Base-by-base conservation (phyloP, 2,888 invertebrate genomes). In the Mamestra brassicae region DNA sequence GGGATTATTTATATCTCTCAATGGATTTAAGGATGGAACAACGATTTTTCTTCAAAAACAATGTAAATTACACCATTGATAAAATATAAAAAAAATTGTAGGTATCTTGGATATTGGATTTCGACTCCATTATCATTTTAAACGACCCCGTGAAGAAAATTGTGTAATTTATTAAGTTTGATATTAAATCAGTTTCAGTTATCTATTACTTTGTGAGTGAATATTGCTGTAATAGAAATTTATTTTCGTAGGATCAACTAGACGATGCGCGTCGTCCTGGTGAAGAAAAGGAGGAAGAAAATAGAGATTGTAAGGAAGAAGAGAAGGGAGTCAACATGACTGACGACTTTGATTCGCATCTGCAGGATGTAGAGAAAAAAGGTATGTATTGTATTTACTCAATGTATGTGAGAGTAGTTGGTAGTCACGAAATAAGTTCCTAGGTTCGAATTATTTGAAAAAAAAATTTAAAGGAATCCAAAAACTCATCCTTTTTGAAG, bases 291-390 rank as follows among this genome's bases (percentile, higher is more conserved):
- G 97, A 98, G 75, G 96, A 98, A 80, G 97, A 98, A 47, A 97
- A 98, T 69, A 97, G 97, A 87, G 98, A 98, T 90, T 98, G 98
- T 87, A 98, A 98, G 89, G 99, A 99, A 91, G 98, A 98, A 92
- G 98, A 99, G 80, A 98, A 98, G 67, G 99, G 99, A 34, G 98
- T 99, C 71, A 99, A 99, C 89, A 99, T 99, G 99, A 98, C 98
- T 34, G 99, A 99, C 85, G 99, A 99, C 92, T 99, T 99, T 91
- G 99, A 99, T 74, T 98, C 98, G 0, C 98, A 98, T 92, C 93
- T 98, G 74, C 98, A 99, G 91, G 97, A 99, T 89, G 94, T 98
- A 26, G 98, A 98, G 4, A 97, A 97, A 80, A 97, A 97, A 91
- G 97, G 97, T 86, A 88, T 17, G 52, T 8, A 0, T 54, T 54